phyloP scores from a whole-genome alignment of 2,797 vertebrate genomes.

The Artibeus jamaicensis region DNA sequence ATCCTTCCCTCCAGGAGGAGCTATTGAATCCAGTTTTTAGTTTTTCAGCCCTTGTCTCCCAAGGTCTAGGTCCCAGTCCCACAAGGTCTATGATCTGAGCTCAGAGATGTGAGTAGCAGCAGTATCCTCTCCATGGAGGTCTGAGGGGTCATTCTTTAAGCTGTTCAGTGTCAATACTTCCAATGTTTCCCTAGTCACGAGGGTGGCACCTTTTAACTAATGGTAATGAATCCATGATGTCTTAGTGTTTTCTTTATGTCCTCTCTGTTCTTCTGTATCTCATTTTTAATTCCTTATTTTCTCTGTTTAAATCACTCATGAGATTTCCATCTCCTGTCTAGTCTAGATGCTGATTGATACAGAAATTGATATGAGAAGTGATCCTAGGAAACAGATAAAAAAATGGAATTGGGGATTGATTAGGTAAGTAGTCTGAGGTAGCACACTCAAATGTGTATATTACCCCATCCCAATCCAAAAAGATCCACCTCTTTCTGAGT shows the following conservation, averaged over 20 bases:
- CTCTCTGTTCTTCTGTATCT: not conserved
- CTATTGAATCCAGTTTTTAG: not conserved
- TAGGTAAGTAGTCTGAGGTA: not conserved
- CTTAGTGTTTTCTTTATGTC: not conserved
- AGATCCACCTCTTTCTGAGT: not conserved
- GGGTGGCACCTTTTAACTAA: too few relatives aligned
- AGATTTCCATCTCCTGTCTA: not conserved
- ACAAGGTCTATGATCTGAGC: not conserved
- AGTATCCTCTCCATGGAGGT: not conserved
- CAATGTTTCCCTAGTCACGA: accelerated
- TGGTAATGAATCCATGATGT: not conserved
- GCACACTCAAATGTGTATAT: not conserved
- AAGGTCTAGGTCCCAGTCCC: too few relatives aligned
- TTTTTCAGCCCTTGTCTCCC: not conserved
- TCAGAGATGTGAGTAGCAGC: not conserved
- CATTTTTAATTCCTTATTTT: not conserved
- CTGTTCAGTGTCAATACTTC: not conserved
- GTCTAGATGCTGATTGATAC: not conserved
- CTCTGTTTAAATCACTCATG: not conserved
- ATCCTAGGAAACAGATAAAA: not conserved
- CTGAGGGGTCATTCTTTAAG: too few relatives aligned
- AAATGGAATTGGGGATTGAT: not conserved
- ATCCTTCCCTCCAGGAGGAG: not conserved
- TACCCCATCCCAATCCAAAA: not conserved
- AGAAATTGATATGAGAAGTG: not conserved